These are phyloP conservation scores for Carterocephalus palaemon DNA, from an alignment of 2,888 invertebrate genomes.

Conservation along the genomic window DNA sequence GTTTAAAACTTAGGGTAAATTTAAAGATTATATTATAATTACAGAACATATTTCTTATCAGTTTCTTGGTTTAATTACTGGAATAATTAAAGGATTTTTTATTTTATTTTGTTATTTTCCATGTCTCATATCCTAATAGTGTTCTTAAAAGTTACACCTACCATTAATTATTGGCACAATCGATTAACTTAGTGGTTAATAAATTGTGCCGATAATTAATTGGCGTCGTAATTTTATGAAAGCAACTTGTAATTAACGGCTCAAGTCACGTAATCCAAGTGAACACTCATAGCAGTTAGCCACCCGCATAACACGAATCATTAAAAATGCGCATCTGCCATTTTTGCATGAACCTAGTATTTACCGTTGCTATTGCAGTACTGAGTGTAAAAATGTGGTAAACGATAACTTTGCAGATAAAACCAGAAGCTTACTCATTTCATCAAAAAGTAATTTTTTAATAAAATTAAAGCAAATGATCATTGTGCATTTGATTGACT, in stretches of 20 bases:
- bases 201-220: too few relatives aligned
- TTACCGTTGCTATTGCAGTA: constrained; percentile 31
- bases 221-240: too few relatives aligned
- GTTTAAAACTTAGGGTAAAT: too few relatives aligned
- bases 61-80: neutral
- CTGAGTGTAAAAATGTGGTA: too few relatives aligned
- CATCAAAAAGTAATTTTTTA: too few relatives aligned
- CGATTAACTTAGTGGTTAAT: too few relatives aligned
- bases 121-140: neutral
- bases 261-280: constrained; percentile 8
- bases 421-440: too few relatives aligned
- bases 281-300: neutral
- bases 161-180: too few relatives aligned
- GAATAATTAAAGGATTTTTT: constrained; percentile 3
- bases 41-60: neutral
- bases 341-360: constrained; percentile 35
- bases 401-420: constrained; percentile 18
- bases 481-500: too few relatives aligned
- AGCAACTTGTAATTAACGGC: constrained; percentile 7
- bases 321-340: constrained; percentile 42
- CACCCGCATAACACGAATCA: constrained; percentile 41
- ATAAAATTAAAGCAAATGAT: too few relatives aligned
- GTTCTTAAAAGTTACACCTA: too few relatives aligned
- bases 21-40: too few relatives aligned
- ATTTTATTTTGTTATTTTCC: neutral